A percentile compares a stretch with the other conserved stretches of the same genome.
These are phyloP conservation scores for Magallana gigas DNA, from an alignment of 1,140 invertebrate genomes.

Conservation along the genomic window DNA sequence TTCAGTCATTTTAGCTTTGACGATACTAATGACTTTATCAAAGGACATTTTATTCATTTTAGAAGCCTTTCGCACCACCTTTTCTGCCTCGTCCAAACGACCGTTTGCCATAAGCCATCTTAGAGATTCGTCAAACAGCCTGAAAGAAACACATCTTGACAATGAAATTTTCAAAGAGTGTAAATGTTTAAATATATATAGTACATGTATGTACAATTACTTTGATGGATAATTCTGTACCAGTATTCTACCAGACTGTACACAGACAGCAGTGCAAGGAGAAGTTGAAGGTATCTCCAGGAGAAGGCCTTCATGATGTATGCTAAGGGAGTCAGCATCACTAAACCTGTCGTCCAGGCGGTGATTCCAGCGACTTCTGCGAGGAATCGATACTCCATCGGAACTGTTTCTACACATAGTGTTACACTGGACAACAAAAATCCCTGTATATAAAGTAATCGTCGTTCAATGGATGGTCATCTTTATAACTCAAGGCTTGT, in stretches of 20 bases:
- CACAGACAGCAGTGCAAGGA: slow-evolving; percentile 52
- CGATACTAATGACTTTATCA: slow-evolving; percentile 38
- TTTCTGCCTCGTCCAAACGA: slow-evolving; percentile 61
- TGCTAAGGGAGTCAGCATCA: slow-evolving; percentile 57
- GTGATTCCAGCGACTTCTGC: slow-evolving; percentile 45
- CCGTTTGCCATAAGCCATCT: slow-evolving; percentile 71
- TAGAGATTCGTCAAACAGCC: slow-evolving; percentile 70
- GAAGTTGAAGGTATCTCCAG: slow-evolving; percentile 66
- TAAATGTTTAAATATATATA: too few species aligned
- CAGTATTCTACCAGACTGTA: slow-evolving; percentile 58
- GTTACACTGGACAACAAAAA: slow-evolving; percentile 54
- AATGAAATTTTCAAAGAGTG: too few species aligned
- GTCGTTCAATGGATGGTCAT: too few species aligned
- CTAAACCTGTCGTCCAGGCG: slow-evolving; percentile 61
- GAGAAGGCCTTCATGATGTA: slow-evolving; percentile 55
- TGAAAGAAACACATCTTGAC: slow-evolving; percentile 7
- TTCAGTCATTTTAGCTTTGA: slow-evolving; percentile 29
- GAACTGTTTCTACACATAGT: slow-evolving; percentile 46
- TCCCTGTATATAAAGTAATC: slow-evolving; percentile 47
- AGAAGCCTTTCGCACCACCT: slow-evolving; percentile 65
- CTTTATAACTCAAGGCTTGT: too few species aligned
- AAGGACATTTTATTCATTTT: slow-evolving; percentile 60
- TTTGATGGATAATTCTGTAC: slow-evolving; percentile 12
- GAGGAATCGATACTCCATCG: slow-evolving; percentile 57
- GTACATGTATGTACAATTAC: too few species aligned